Conservation (phyloP, 1,140 invertebrate genomes). For the Drosophila serrata region DNA sequence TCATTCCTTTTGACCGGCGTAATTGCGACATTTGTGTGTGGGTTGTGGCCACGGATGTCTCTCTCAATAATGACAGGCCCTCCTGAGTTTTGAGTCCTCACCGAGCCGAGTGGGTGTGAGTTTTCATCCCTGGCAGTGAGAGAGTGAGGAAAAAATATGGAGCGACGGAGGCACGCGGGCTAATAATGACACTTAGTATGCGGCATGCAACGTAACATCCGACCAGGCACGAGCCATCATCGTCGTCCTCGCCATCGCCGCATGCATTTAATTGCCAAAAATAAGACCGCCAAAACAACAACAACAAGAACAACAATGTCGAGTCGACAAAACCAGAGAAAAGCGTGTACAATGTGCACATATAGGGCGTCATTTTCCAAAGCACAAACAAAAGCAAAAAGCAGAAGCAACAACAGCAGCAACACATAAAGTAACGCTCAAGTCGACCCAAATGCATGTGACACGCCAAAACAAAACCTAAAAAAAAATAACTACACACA, state of each 20-base stretch:
- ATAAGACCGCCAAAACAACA: conserved; percentile 66
- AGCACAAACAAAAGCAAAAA: conserved; percentile 53
- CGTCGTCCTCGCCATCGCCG: conserved; percentile 73
- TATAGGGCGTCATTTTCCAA: conserved; percentile 71
- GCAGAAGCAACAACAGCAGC: conserved; percentile 11
- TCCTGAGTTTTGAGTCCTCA: conserved; percentile 38
- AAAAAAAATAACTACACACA: conserved; percentile 28
- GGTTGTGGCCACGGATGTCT: conserved; percentile 32
- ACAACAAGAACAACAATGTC: conserved; percentile 19
- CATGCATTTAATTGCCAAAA: conserved; percentile 85
- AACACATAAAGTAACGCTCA: conserved; percentile 73
- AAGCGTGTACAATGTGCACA: conserved; percentile 74
- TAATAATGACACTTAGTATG: conserved; percentile 84
- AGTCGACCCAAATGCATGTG: conserved; percentile 79
- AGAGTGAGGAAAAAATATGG: conserved; percentile 40
- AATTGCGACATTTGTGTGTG: conserved; percentile 81
- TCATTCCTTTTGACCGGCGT: conserved; percentile 63
- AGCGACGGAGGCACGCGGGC: conserved; percentile 39
- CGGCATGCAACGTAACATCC: conserved; percentile 80
- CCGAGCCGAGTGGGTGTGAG: neutral
- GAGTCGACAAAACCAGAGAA: conserved; percentile 63
- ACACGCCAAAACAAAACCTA: conserved; percentile 69
- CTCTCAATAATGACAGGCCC: conserved; percentile 72
- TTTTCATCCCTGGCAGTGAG: neutral
- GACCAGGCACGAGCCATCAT: conserved; percentile 78